Evolutionary conservation across 2,797 vertebrate genomes (phyloP).

Genomic region (Rhinella marina): DNA sequence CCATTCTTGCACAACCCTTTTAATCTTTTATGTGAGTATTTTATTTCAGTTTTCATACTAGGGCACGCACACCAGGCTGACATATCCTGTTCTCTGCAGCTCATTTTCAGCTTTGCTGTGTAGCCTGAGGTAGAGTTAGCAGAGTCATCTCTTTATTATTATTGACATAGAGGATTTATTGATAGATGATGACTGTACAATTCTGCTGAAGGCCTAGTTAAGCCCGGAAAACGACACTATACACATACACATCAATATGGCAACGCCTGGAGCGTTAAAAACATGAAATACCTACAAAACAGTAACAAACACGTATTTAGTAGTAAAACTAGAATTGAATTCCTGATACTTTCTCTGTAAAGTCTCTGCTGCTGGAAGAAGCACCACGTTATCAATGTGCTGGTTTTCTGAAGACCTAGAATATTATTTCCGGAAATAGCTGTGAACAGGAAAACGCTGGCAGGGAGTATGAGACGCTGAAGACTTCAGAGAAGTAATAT

Average conservation of each 20-base stretch:
- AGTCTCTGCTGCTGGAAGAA: not conserved
- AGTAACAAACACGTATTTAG: too few relatives aligned
- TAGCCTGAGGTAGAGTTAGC: not conserved
- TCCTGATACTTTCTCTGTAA: too few relatives aligned
- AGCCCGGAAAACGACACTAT: not conserved
- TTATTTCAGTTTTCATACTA: not conserved
- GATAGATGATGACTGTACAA: not conserved
- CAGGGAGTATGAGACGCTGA: too few relatives aligned
- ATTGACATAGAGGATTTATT: not conserved
- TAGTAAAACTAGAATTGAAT: too few relatives aligned
- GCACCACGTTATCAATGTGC: not conserved
- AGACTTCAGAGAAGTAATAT: conserved; percentile 17
- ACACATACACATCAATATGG: not conserved
- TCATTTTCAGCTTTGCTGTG: not conserved
- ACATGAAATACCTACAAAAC: too few relatives aligned
- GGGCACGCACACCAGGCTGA: not conserved
- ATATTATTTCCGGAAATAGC: not conserved
- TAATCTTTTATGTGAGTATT: too few relatives aligned
- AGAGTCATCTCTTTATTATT: not conserved
- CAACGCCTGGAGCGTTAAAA: too few relatives aligned
- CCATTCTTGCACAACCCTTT: too few relatives aligned
- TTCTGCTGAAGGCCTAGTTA: not conserved
- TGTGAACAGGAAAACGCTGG: not conserved
- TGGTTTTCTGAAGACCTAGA: not conserved
- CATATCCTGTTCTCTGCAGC: not conserved